Base-by-base conservation (phyloP, 2,113 vertebrate genomes). In the Butorides virescens region DNA sequence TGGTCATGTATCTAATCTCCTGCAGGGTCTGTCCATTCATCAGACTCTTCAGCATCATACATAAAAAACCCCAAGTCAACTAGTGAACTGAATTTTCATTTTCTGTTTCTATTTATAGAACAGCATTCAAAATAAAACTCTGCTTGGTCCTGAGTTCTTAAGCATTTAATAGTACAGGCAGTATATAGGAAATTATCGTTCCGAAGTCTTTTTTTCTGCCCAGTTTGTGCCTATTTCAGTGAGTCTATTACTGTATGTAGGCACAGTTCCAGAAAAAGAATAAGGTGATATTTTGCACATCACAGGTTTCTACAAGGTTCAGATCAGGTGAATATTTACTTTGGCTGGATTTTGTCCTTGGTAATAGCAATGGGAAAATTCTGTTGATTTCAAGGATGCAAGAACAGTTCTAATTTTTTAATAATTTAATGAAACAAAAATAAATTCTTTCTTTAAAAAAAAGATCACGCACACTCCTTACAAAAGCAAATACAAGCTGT, bases 1-100 rank as follows among this genome's bases (percentile, higher is more conserved):
- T 93, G 73, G 39, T 80, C 58, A 42, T 79, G 46, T 56, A 63
- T 56, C 59, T 94, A 74, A 94, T 91, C 63, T 94, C 52, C 49
- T 88, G 32, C 27, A 80, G 14, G 7, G 15, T 21, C 61, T 37
- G 5, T 85, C 67, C 39, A 32, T 76, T 86, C 87, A 50, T 79
- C 71, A 77, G 49, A 50, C 56, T 93, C 53, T 85, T 95, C 95
- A 90, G 5, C 65, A 77, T 61, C 62, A 75, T 59, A 95, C 62
- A 78, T 34, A 46, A 96, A 86, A 97, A 94, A 94, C 66, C 22
- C 26, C 16, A 47, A 92, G 47, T 53, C 70, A 96, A 90, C 36
- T 77, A 96, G 82, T 84, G 80, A 97, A 95, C 9, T 87, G 63
- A 83, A 95, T 93, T 96, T 90, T 94, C 39, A 49, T 88, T 91